Evolutionary conservation across 2,888 invertebrate species (phyloP), one percentile per base, ranked within the genome.

Genomic region (Aphidoletes aphidimyza): DNA sequence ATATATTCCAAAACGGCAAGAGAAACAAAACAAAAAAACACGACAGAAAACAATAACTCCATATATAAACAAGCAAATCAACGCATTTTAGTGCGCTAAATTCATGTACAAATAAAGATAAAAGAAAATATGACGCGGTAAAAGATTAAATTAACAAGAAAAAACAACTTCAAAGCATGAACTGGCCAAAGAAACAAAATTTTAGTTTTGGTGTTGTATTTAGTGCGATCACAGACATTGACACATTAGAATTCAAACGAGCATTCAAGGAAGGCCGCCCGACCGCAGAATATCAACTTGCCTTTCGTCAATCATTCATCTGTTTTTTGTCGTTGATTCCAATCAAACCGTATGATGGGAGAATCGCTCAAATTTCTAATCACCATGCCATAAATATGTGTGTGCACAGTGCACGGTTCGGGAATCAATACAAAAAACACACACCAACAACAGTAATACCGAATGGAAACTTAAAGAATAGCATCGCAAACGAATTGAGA

Each of bases 21-120:
- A 54, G 54, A 54, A 22, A 54, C 2, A 11, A 47, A 54, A 54
- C n/a, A 54, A n/a, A 47, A 17, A 47, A 22, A 54, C 17, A 47
- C 5, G 22, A 54, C 22, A 54, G 54, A 54, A 1, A 69, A 30
- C 5, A 69, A 69, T 14, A 69, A 34, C 0, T 9, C 42, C 42
- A 9, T 42, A 42, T 42, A 69, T 30, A 69, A 69, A 69, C 11
- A 34, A 0, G 11, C 22, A 54, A 54, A 54, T 54, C 26, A 30
- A 69, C 69, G 30, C 30, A 69, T 30, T 54, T 22, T 30, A 5
- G 69, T 69, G 69, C 0, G 30, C 69, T 69, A 69, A 26, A 30
- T n/a, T 69, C 54, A n/a, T 69, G 69, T 69, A 69, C 69, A 69
- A 69, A 69, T 69, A 69, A 30, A 69, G 69, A 69, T 69, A 69